Conservation (phyloP, 2,888 invertebrate species). For the Drosophila multiciliata region DNA sequence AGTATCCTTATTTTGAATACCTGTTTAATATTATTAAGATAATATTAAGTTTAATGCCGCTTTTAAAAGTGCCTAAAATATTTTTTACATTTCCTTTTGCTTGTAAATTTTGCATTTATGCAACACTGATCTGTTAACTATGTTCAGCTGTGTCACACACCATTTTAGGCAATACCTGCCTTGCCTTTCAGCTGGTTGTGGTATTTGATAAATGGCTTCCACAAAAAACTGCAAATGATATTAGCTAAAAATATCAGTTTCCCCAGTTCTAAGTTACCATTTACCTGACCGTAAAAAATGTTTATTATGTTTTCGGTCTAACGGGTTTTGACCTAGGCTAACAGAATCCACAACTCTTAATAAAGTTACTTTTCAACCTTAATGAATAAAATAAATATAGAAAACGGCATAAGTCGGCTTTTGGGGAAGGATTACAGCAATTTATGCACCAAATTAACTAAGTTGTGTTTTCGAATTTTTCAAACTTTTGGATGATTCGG, state of each 20-base stretch:
- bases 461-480: background rate
- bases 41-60: background rate
- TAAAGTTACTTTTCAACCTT: background rate
- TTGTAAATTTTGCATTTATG: background rate
- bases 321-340: background rate
- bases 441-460: background rate
- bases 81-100: background rate
- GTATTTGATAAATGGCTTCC: background rate
- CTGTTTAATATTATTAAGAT: no score
- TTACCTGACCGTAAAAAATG: no score
- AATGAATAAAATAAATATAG: background rate
- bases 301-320: background rate
- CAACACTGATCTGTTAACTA: background rate
- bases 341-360: background rate
- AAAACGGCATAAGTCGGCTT: background rate
- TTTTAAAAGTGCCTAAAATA: background rate
- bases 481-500: background rate
- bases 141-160: background rate
- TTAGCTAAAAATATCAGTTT: background rate
- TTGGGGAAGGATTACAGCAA: background rate
- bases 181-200: background rate
- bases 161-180: background rate
- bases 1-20: no score
- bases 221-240: background rate
- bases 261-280: background rate